Percentiles rank a stretch among this genome's conserved stretches.
phyloP scores from a whole-genome alignment of 2,113 vertebrate species.

The Alligator mississippiensis region DNA sequence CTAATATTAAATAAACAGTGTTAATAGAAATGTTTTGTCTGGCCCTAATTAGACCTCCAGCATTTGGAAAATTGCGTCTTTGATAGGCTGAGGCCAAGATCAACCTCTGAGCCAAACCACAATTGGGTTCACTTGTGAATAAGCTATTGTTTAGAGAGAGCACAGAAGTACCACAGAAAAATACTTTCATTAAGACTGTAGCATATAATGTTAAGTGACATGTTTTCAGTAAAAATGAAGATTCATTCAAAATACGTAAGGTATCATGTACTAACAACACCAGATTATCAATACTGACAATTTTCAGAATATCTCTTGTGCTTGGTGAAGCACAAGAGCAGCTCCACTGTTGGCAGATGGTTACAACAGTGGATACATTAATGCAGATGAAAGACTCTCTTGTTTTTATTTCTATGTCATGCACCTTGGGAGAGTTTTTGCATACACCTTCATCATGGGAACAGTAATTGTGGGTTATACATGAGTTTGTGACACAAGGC shows the following conservation, averaged over 20 bases:
- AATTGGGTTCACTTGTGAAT: neutral
- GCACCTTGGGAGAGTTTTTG: neutral
- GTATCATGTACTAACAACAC: too few species aligned
- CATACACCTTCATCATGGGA: neutral
- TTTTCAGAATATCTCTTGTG: neutral
- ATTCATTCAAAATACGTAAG: too few species aligned
- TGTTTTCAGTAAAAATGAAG: neutral
- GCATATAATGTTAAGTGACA: neutral
- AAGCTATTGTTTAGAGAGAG: neutral
- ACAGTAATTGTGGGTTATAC: neutral
- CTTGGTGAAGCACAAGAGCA: neutral
- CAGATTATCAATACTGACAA: neutral
- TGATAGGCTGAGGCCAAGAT: neutral
- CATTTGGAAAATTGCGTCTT: neutral
- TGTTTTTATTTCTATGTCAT: neutral
- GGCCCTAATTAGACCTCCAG: neutral
- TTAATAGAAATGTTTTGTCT: neutral
- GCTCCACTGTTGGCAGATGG: neutral
- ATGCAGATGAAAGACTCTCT: accelerated
- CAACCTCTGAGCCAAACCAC: neutral
- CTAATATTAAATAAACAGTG: neutral
- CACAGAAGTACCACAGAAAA: neutral
- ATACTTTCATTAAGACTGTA: neutral
- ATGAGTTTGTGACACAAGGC: neutral
- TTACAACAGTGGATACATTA: neutral